Base-by-base conservation (phyloP, 2,797 vertebrate species). In the Coranthus polyacanthus region DNA sequence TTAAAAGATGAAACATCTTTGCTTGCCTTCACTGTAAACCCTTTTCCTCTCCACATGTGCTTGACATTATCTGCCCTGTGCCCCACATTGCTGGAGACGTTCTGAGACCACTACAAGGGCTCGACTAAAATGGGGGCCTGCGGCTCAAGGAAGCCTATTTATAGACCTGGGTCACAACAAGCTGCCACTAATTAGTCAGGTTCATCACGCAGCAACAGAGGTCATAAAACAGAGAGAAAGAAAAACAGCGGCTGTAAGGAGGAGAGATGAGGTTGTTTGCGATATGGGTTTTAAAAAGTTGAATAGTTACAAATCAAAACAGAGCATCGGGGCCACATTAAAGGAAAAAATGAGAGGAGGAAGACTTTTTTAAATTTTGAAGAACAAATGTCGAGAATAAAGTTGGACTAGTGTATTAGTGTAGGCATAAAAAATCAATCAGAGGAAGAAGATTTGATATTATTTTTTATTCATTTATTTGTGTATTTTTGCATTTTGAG, bases 41-140 rank as follows among this genome's bases (percentile, higher is more conserved):
- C 61, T 70, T 68, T 84, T 84, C 65, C 73, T 75, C 62, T 26
- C 45, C 69, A 85, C 91, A 92, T 85, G 70, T 90, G 89, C 88
- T 92, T 82, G 74, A 77, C 83, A 91, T 93, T 89, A 92, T 55
- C 64, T 32, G 39, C 75, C 65, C 83, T 63, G 78, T 81, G 85
- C 52, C 75, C 80, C 79, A 74, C 80, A 80, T 80, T 85, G 72
- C 79, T 79, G 55, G 71, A 89, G 83, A 81, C 82, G 42, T 85
- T 75, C 54, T 61, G 26, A 68, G 78, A 85, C 64, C 76, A 71
- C 69, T 56, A 44, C 85, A 64, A 39, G 68, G 41, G 58, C 66
- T 79, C 65, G 72, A 60, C 61, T 64, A 36, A 70, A 72, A 72
- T 29, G 54, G 57, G 73, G 72, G 72, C 82, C 70, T 0, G 21